Conservation (phyloP, 2,113 vertebrate species). For the Otis tarda region DNA sequence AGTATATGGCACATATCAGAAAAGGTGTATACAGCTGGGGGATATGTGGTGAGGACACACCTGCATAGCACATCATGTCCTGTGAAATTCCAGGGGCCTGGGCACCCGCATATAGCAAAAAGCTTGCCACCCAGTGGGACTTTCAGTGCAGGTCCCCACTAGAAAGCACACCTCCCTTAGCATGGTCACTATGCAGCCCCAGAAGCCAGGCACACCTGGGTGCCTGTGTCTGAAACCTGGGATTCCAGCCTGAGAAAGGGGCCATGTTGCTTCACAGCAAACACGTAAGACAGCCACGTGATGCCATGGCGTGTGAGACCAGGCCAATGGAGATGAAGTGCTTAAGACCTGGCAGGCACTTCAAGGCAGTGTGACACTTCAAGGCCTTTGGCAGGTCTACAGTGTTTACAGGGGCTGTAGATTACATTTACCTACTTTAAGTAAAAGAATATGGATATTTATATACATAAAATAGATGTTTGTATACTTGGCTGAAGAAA, state of each 20-base stretch:
- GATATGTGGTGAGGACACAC: background rate
- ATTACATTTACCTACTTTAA: background rate
- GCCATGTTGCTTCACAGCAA: background rate
- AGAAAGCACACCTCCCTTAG: background rate
- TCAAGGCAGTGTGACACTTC: too few relatives aligned
- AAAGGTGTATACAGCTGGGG: background rate
- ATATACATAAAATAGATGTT: background rate
- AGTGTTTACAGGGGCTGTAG: background rate
- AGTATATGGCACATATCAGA: background rate
- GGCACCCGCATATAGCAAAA: background rate
- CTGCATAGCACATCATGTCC: background rate
- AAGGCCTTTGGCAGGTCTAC: background rate
- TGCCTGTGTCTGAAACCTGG: background rate
- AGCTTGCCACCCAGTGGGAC: background rate
- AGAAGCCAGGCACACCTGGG: background rate
- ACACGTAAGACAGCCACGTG: background rate
- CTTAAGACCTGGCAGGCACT: background rate
- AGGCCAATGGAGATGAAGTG: background rate
- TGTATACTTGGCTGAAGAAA: constrained; percentile 16
- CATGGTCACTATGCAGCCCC: accelerated
- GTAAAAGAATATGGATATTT: background rate
- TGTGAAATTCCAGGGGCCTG: background rate
- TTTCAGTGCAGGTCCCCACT: background rate
- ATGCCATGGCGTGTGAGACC: background rate
- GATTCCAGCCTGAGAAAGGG: background rate